Percentiles rank a stretch among this genome's conserved stretches.
These are phyloP conservation scores for Toxonevra muliebris DNA, from an alignment of 2,888 invertebrate genomes.

Conservation along the genomic window DNA sequence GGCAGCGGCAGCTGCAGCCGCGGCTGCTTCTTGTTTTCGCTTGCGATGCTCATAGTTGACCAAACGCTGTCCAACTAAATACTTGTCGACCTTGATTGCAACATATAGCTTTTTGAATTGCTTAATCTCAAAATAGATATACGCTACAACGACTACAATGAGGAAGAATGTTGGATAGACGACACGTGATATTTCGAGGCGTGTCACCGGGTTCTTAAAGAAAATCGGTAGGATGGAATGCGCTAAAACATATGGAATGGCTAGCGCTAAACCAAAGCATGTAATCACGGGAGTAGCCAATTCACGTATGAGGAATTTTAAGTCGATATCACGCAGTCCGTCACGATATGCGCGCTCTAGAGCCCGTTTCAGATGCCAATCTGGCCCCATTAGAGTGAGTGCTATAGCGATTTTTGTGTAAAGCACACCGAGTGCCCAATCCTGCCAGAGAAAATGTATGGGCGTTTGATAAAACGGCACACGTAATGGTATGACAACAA, in stretches of 20 bases:
- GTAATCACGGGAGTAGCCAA: slow-evolving; percentile 91
- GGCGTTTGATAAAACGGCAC: slow-evolving; percentile 93
- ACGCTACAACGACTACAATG: slow-evolving; percentile 72
- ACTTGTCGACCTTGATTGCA: slow-evolving; percentile 99
- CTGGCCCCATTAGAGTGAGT: slow-evolving; percentile 97
- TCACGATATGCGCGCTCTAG: slow-evolving; percentile 94
- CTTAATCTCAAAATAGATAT: slow-evolving; percentile 85
- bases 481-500: slow-evolving; percentile 89
- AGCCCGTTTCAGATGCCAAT: slow-evolving; percentile 90
- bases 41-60: slow-evolving; percentile 95
- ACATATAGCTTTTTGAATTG: slow-evolving; percentile 95
- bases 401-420: slow-evolving; percentile 98
- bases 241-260: slow-evolving; percentile 92
- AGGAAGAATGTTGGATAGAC: slow-evolving; percentile 91
- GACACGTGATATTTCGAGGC: slow-evolving; percentile 82
- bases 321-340: slow-evolving; percentile 91
- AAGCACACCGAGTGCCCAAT: slow-evolving; percentile 97
- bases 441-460: slow-evolving; percentile 88
- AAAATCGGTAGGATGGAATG: slow-evolving; percentile 78
- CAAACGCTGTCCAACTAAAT: slow-evolving; percentile 93
- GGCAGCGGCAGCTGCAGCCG: slow-evolving; percentile 47
- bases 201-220: slow-evolving; percentile 71
- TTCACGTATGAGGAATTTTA: slow-evolving; percentile 84
- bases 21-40: slow-evolving; percentile 67
- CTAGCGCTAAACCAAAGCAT: slow-evolving; percentile 87